These are phyloP conservation scores for Malurus alboscapulatus DNA, from an alignment of 2,113 vertebrate species.

Conservation along the genomic window DNA sequence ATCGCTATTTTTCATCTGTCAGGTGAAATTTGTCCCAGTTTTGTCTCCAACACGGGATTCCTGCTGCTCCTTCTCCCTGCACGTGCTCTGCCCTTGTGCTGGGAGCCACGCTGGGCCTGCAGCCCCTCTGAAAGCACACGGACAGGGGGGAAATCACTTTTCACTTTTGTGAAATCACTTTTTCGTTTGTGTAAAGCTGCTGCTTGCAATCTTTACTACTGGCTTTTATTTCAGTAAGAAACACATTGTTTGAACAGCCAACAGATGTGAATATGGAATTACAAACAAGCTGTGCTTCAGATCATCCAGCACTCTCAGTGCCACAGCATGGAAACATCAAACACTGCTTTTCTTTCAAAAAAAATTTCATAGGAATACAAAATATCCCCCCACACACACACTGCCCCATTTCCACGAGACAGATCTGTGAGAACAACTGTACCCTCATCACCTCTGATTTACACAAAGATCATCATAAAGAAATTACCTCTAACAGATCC, in stretches of 20 bases:
- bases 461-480: background rate
- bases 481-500: background rate
- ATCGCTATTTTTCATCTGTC: background rate
- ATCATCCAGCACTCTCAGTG: rapidly evolving
- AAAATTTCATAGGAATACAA: too few species aligned
- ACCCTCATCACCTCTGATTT: background rate
- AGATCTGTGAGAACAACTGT: background rate
- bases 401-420: rapidly evolving
- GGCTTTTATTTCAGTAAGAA: background rate
- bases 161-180: background rate
- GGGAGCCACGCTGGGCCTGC: background rate
- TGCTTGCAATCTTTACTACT: background rate
- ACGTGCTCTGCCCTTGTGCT: rapidly evolving
- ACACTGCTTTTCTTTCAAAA: rapidly evolving
- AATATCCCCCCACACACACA: rapidly evolving
- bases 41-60: background rate
- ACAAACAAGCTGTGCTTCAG: background rate
- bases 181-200: background rate
- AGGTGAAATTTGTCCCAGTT: background rate
- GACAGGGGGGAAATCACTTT: background rate
- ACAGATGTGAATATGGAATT: rapidly evolving
- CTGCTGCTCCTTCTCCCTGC: background rate
- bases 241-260: background rate
- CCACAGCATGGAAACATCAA: background rate
- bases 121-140: background rate